phyloP scores from a whole-genome alignment of 2,797 vertebrate species.

The Calcarius lapponicus region DNA sequence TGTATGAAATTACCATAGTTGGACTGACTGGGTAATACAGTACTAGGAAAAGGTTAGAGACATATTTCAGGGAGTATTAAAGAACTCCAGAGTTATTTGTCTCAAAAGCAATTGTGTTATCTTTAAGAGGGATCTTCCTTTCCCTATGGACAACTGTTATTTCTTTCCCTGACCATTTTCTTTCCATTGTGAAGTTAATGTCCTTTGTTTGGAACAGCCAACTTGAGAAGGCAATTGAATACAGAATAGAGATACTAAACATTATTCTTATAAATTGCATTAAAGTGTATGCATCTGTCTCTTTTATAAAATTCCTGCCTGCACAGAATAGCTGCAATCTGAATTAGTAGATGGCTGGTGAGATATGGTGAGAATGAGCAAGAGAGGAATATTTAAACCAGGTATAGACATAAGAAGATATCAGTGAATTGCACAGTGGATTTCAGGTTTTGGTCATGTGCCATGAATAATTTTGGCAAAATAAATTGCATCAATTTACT shows the following conservation, averaged over 20 bases:
- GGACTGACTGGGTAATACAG: background rate
- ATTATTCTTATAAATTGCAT: background rate
- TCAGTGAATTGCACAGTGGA: background rate
- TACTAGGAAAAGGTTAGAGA: background rate
- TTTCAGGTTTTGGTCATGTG: background rate
- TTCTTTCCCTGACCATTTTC: background rate
- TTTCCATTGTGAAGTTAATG: background rate
- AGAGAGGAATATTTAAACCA: background rate
- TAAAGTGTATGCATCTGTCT: background rate
- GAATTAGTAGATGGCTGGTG: background rate
- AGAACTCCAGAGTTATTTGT: background rate
- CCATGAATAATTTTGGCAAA: background rate
- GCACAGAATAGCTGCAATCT: background rate
- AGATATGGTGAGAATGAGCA: background rate
- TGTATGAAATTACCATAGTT: background rate
- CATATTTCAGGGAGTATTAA: conserved; percentile 12
- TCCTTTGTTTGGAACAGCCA: background rate
- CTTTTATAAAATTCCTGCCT: background rate
- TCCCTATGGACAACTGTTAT: background rate
- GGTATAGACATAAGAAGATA: background rate
- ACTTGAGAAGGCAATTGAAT: background rate
- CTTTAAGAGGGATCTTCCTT: background rate
- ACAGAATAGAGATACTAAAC: background rate
- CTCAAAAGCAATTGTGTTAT: background rate
- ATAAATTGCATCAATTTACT: background rate